These are phyloP conservation scores for Vandiemenella viatica DNA, from an alignment of 2,888 invertebrate species.

Conservation along the genomic window DNA sequence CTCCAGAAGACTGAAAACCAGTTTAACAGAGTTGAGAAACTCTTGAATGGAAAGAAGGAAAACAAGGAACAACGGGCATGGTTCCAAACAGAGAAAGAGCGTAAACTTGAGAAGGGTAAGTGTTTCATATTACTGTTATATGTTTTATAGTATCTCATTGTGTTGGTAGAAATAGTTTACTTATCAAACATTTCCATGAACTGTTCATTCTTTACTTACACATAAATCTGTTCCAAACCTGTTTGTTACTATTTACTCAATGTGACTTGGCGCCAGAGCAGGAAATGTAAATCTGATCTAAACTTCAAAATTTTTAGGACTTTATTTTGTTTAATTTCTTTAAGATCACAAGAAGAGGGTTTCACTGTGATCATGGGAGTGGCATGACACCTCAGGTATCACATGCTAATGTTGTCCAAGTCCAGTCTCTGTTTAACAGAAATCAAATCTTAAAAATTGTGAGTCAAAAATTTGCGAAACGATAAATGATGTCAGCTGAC, in stretches of 20 bases:
- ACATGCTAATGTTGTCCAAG: too few species aligned
- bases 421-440: too few species aligned
- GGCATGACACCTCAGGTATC: too few species aligned
- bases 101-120: constrained; percentile 55
- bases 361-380: too few species aligned
- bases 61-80: constrained; percentile 34
- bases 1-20: constrained; percentile 73
- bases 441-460: too few species aligned
- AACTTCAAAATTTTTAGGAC: not conserved
- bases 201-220: not conserved
- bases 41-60: constrained; percentile 34
- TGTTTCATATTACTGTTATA: not conserved
- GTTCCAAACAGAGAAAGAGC: constrained; percentile 75
- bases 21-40: constrained; percentile 52
- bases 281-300: not conserved
- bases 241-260: not conserved
- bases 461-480: too few species aligned
- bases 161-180: too few species aligned
- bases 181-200: not conserved
- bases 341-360: too few species aligned
- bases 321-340: too few species aligned
- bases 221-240: not conserved
- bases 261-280: not conserved
- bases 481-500: too few species aligned
- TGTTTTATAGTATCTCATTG: too few species aligned